Percentiles rank a stretch among this genome's conserved stretches.
These are phyloP conservation scores for Neotoxoptera formosana DNA, from an alignment of 1,140 invertebrate genomes.

Conservation along the genomic window DNA sequence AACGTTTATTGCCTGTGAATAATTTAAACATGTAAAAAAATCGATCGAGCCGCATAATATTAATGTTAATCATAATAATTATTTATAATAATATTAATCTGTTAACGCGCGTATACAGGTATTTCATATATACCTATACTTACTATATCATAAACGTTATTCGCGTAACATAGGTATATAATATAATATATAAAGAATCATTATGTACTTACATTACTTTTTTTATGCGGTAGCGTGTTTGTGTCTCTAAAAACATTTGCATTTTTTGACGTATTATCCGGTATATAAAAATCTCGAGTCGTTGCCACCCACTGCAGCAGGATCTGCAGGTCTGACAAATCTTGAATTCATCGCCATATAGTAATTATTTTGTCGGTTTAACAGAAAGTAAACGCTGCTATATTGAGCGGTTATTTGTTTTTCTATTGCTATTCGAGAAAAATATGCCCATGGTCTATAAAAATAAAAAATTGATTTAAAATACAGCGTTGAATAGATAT, in stretches of 20 bases:
- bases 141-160: background rate
- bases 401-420: background rate
- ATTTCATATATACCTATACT: too few species aligned
- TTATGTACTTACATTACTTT: background rate
- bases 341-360: background rate
- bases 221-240: background rate
- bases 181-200: background rate
- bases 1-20: background rate
- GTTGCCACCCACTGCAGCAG: background rate
- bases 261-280: background rate
- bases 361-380: too few species aligned
- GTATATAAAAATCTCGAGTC: background rate
- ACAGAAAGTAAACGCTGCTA: too few species aligned
- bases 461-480: background rate
- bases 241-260: background rate
- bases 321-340: background rate
- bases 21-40: background rate
- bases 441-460: background rate
- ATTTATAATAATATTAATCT: background rate
- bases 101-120: background rate
- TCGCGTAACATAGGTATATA: background rate
- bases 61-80: background rate
- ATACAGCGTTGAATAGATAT: background rate
- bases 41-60: background rate
- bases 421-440: background rate